These are phyloP conservation scores for Hycleus phaleratus DNA, from an alignment of 1,140 invertebrate species.

Conservation along the genomic window DNA sequence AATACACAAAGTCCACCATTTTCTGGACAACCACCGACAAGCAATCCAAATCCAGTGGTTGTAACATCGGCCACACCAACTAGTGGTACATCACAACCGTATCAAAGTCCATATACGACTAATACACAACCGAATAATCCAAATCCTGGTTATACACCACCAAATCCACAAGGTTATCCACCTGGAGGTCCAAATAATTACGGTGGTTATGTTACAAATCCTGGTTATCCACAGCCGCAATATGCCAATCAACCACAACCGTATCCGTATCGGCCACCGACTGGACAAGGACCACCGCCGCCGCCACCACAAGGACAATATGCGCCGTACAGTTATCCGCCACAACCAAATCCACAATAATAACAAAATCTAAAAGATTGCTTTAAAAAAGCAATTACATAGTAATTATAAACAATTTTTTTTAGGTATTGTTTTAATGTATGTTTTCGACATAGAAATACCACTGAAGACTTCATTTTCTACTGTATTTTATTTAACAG, in stretches of 20 bases:
- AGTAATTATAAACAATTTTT: too few relatives aligned
- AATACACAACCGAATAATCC: constrained; percentile 38
- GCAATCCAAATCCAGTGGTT: constrained; percentile 29
- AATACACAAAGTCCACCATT: constrained; percentile 38
- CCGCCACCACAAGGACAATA: constrained; percentile 38
- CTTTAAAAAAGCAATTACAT: too few relatives aligned
- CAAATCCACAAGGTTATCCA: constrained; percentile 25
- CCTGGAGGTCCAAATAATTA: constrained; percentile 20
- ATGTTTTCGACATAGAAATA: too few relatives aligned
- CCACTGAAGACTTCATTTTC: background rate
- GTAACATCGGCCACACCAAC: constrained; percentile 27
- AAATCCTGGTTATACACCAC: constrained; percentile 30
- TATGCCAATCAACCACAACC: constrained; percentile 36
- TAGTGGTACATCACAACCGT: constrained; percentile 25
- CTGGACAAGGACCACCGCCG: constrained; percentile 33
- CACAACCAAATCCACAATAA: constrained; percentile 38
- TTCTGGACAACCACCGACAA: constrained; percentile 29
- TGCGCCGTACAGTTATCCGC: constrained; percentile 35
- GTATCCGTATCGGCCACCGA: constrained; percentile 37
- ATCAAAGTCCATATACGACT: constrained; percentile 35
- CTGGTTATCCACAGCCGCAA: constrained; percentile 37
- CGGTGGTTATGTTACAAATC: constrained; percentile 37
- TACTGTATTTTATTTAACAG: too few relatives aligned
- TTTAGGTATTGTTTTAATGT: too few relatives aligned
- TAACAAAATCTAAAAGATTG: too few relatives aligned